A percentile compares a stretch with the other conserved stretches of the same genome.
These are phyloP conservation scores for Chrysomela aeneicollis DNA, from an alignment of 2,888 invertebrate genomes.

Conservation along the genomic window DNA sequence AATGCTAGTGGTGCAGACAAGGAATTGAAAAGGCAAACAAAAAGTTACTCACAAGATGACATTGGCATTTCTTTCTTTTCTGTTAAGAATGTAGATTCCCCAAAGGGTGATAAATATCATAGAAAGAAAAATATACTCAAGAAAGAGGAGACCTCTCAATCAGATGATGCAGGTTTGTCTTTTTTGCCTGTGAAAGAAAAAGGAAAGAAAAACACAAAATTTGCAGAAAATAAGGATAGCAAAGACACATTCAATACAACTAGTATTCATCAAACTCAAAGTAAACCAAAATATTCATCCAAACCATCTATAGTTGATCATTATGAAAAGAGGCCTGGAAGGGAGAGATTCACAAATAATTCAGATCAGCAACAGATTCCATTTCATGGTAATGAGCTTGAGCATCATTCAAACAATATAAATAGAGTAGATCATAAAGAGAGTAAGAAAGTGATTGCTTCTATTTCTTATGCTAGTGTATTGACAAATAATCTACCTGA, in stretches of 20 bases:
- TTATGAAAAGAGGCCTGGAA: conserved; percentile 32
- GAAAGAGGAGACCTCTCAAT: conserved; percentile 22
- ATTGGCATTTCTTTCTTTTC: conserved; percentile 40
- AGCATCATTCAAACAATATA: conserved; percentile 17
- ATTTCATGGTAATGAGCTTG: conserved; percentile 1
- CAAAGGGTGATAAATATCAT: conserved; percentile 17
- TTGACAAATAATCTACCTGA: conserved; percentile 38
- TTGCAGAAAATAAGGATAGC: conserved; percentile 30
- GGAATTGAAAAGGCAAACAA: conserved; percentile 3
- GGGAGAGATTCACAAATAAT: conserved; percentile 14
- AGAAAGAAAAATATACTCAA: conserved; percentile 20
- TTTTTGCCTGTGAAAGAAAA: conserved; percentile 47
- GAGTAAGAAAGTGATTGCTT: conserved; percentile 48
- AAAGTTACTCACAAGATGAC: conserved; percentile 26
- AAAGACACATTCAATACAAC: conserved; percentile 31
- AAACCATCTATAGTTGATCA: conserved; percentile 45
- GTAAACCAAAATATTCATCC: conserved; percentile 33
- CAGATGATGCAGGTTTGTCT: conserved; percentile 40
- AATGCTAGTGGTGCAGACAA: conserved; percentile 16
- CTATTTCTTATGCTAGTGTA: conserved; percentile 48
- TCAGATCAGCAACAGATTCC: conserved; percentile 10
- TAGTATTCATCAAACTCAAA: conserved; percentile 32
- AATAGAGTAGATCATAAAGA: conserved; percentile 40
- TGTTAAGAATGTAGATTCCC: conserved; percentile 10
- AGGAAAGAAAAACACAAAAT: conserved; percentile 36